Percentiles rank a stretch among this genome's conserved stretches.
Conservation (phyloP, 2,888 invertebrate species). For the Agriopis aurantiaria region DNA sequence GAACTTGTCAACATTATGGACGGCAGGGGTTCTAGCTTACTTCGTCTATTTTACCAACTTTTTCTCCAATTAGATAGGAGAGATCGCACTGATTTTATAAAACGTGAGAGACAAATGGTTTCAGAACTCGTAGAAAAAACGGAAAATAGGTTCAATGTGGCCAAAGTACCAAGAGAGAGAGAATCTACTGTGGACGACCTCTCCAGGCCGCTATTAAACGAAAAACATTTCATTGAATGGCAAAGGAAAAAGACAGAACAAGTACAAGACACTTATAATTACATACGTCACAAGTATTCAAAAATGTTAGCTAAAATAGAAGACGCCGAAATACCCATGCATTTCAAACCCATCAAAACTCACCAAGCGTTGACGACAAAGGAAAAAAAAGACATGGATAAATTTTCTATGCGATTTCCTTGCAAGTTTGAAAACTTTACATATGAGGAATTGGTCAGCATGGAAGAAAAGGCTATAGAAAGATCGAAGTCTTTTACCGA, state of each 20-base stretch:
- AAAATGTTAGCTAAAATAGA: constrained; percentile 69
- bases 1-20: constrained; percentile 80
- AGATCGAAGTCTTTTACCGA: constrained; percentile 63
- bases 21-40: constrained; percentile 79
- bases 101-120: constrained; percentile 76
- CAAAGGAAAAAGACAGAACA: constrained; percentile 81
- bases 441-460: constrained; percentile 70
- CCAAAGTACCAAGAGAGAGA: constrained; percentile 64
- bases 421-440: constrained; percentile 73
- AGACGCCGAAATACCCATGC: constrained; percentile 59
- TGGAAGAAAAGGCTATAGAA: constrained; percentile 66
- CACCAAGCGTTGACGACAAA: constrained; percentile 49
- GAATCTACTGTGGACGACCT: constrained; percentile 72
- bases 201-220: constrained; percentile 76
- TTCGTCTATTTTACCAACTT: constrained; percentile 87
- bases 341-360: constrained; percentile 45
- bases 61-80: constrained; percentile 87
- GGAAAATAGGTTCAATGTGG: constrained; percentile 70
- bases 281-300: constrained; percentile 74
- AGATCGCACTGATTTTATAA: constrained; percentile 84
- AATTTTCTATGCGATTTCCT: constrained; percentile 67
- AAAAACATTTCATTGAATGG: constrained; percentile 85
- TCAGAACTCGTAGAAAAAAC: constrained; percentile 74
- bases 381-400: constrained; percentile 71
- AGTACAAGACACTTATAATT: constrained; percentile 76